Evolutionary conservation across 2,113 vertebrate species (phyloP), one percentile per base, ranked within the genome.

Genomic region (Melospiza georgiana): DNA sequence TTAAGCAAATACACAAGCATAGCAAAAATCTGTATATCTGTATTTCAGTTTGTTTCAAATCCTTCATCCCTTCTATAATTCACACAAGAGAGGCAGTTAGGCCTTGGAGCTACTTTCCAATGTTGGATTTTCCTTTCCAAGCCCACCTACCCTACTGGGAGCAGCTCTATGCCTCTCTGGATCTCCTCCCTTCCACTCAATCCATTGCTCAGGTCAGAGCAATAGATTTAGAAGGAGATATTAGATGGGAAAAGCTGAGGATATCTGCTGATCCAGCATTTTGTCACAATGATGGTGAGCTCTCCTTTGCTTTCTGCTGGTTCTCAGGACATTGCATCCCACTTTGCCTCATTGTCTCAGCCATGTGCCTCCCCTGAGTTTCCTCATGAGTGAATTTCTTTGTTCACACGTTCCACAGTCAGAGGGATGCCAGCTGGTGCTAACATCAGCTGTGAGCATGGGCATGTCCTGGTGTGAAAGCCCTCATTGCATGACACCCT

Each of bases 301-400:
- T 73, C 28, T 77, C 22, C 27, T 61, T 65, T 48, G 23, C 18
- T 48, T 46, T 82, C 71, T 77, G 49, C 43, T 75, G 39, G 7
- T 35, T 27, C 48, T 52, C 43, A 44, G 62, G 27, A 20, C 15
- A 25, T 22, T 10, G 4, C 52, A 41, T 54, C 8, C 37, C 12
- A 17, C 20, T 65, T 30, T 14, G 67, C n/a, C 33, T 37, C 12
- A 14, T 3, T 58, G 46, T 25, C 2, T 2, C 0, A 4, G 27
- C 7, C 24, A 11, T 1, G 10, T 31, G 22, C 19, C n/a, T 33
- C 11, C 9, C 27, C 12, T 0, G 1, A 51, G 15, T 28, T 78
- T 69, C 37, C 19, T 74, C 0, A 1, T 2, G 5, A 15, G 18
- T 77, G 41, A 65, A 52, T 39, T 33, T 30, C 49, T 77, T 82